Percentiles rank a stretch among this genome's conserved stretches.
These are phyloP conservation scores for Malacosoma neustria DNA, from an alignment of 2,888 invertebrate genomes.

Conservation along the genomic window DNA sequence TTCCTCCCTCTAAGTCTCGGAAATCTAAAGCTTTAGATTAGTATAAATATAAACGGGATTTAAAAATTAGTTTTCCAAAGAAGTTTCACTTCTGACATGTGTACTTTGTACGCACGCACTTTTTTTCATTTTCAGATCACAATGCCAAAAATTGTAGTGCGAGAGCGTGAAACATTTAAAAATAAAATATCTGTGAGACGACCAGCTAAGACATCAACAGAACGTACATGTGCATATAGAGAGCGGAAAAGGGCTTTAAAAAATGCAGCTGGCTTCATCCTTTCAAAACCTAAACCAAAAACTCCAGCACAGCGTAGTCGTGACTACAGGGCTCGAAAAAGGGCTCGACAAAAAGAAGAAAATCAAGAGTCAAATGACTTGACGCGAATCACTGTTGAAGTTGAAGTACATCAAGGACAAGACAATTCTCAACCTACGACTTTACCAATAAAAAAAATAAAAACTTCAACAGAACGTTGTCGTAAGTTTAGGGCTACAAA, in stretches of 20 bases:
- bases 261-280: slow-evolving; percentile 2
- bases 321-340: slow-evolving; percentile 8
- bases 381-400: slow-evolving; percentile 6
- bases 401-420: background rate
- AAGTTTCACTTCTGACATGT: too few relatives aligned
- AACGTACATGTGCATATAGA: slow-evolving; percentile 6
- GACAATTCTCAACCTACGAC: background rate
- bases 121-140: slow-evolving; percentile 8
- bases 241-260: slow-evolving; percentile 7
- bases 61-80: too few relatives aligned
- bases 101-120: too few relatives aligned
- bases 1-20: too few relatives aligned
- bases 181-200: slow-evolving; percentile 5
- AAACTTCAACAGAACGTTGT: background rate
- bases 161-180: slow-evolving; percentile 5
- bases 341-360: slow-evolving; percentile 1
- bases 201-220: slow-evolving; percentile 5
- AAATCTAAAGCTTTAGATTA: too few relatives aligned
- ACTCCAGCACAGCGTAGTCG: slow-evolving; percentile 9
- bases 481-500: background rate
- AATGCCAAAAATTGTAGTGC: slow-evolving; percentile 5
- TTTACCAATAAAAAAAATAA: background rate
- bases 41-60: too few relatives aligned
- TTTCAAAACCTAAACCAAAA: slow-evolving; percentile 3
- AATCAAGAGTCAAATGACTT: slow-evolving; percentile 5